phyloP scores from a whole-genome alignment of 2,888 invertebrate species.

The Entomobrya proxima region DNA sequence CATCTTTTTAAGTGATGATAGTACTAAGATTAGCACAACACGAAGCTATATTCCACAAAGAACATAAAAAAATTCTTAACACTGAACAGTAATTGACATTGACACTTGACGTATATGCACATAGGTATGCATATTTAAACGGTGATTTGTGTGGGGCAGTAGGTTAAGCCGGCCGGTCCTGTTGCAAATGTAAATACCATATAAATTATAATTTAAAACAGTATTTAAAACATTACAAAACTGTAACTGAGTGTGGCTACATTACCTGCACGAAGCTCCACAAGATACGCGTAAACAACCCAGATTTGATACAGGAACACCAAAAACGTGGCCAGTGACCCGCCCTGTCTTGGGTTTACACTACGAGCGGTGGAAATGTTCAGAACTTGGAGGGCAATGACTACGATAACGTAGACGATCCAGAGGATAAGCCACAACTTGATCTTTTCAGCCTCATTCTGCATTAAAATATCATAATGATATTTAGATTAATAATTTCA shows the following conservation, averaged over 20 bases:
- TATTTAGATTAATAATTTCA: not conserved
- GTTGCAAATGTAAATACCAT: too few species aligned
- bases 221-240: too few species aligned
- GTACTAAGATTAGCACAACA: too few species aligned
- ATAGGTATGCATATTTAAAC: too few species aligned
- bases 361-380: conserved; percentile 43
- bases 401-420: conserved; percentile 65
- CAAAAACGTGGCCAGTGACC: conserved; percentile 31
- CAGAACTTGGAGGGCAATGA: conserved; percentile 64
- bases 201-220: too few species aligned
- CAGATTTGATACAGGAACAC: conserved; percentile 69
- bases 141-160: conserved; percentile 21
- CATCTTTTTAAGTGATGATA: too few species aligned
- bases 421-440: conserved; percentile 71
- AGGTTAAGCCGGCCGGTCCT: conserved; percentile 62
- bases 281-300: conserved; percentile 72
- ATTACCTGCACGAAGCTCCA: conserved; percentile 70
- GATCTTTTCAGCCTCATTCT: conserved; percentile 71
- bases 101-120: too few species aligned
- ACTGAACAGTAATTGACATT: too few species aligned
- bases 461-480: not conserved
- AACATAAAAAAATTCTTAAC: too few species aligned
- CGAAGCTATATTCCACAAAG: too few species aligned
- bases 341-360: conserved; percentile 34
- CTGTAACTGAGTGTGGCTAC: too few species aligned